Conservation (phyloP, 2,888 invertebrate species). For the Coleophora flavipennella region DNA sequence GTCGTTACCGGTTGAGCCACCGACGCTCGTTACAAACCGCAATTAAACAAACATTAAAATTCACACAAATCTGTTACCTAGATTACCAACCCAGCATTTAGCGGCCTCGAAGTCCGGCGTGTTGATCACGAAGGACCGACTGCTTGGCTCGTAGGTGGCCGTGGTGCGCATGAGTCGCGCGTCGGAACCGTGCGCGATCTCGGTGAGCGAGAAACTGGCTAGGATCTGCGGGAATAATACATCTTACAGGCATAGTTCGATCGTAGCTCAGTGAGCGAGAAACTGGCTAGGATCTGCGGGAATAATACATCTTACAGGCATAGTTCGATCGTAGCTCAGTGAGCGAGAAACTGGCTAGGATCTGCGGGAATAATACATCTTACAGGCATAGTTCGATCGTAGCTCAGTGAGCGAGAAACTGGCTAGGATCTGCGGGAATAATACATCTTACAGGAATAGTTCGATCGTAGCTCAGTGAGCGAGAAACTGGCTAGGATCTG, state of each 20-base stretch:
- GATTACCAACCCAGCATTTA: slow-evolving; percentile 97
- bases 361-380: slow-evolving; percentile 39
- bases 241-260: not conserved
- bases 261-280: slow-evolving; percentile 95
- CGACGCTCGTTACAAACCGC: too few species aligned
- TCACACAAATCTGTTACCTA: slow-evolving; percentile 70
- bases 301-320: not conserved
- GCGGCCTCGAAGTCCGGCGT: slow-evolving; percentile 96
- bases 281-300: slow-evolving; percentile 80
- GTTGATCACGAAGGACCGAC: slow-evolving; percentile 87
- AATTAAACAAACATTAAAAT: not conserved
- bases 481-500: too few species aligned
- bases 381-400: too few species aligned
- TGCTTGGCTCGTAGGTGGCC: slow-evolving; percentile 85
- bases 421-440: slow-evolving; percentile 74
- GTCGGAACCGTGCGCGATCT: slow-evolving; percentile 95
- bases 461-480: too few species aligned
- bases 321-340: too few species aligned
- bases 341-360: slow-evolving; percentile 87
- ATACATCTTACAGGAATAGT: not conserved
- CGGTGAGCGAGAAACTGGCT: slow-evolving; percentile 92
- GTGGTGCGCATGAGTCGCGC: slow-evolving; percentile 92
- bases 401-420: slow-evolving; percentile 94
- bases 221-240: slow-evolving; percentile 62
- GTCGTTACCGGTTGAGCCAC: too few species aligned